Evolutionary conservation across 2,888 invertebrate genomes (phyloP).

Genomic region (Lithophane semibrunnea): DNA sequence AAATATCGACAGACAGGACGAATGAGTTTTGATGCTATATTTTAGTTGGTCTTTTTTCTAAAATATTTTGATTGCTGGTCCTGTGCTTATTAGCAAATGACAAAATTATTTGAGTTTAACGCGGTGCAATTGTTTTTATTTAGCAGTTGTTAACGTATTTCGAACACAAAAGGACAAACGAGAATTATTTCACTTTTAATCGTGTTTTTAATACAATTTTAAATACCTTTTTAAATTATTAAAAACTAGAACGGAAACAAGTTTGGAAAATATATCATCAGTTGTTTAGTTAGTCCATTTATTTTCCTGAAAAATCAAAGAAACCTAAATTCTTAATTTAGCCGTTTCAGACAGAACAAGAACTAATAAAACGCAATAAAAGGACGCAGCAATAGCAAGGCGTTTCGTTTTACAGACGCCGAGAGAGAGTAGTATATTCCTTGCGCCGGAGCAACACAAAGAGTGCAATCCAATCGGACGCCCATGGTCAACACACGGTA

Average conservation of each 20-base stretch:
- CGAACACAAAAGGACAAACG: background rate
- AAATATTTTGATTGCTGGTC: background rate
- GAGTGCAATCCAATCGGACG: slow-evolving; percentile 51
- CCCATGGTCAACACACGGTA: slow-evolving; percentile 39
- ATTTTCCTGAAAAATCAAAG: background rate
- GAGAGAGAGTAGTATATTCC: too few species aligned
- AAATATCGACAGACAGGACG: slow-evolving; percentile 29
- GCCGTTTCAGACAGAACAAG: slow-evolving; percentile 56
- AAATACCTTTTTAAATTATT: too few species aligned
- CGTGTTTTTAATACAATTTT: background rate
- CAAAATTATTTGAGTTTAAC: background rate
- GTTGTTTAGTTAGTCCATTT: background rate
- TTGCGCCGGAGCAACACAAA: slow-evolving; percentile 48
- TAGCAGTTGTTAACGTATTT: background rate
- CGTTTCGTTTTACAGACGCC: slow-evolving; percentile 56
- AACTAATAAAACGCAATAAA: slow-evolving; percentile 52
- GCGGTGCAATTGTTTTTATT: too few species aligned
- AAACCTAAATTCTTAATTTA: slow-evolving; percentile 37
- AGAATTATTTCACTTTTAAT: background rate
- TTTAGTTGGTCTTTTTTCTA: background rate
- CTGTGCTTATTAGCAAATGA: background rate
- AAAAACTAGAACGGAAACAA: too few species aligned
- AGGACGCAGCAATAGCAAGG: slow-evolving; percentile 45
- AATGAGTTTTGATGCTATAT: slow-evolving; percentile 4
- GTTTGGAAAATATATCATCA: background rate